Base-by-base conservation (phyloP, 1,140 invertebrate species). In the Brachionus calyciflorus region DNA sequence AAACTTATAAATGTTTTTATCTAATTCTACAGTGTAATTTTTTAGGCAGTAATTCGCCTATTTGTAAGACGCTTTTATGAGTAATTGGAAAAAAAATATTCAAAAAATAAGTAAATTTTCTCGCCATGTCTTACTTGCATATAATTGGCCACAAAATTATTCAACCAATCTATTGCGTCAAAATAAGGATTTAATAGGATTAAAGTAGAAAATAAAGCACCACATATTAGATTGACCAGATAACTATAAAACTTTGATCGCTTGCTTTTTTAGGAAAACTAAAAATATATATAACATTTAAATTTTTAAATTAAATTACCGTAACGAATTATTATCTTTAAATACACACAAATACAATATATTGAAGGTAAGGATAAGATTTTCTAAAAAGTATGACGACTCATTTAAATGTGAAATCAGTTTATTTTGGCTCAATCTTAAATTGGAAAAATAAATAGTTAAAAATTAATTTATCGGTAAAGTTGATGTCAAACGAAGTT, bases 101-200 rank as follows among this genome's bases (percentile, higher is more conserved):
- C 9, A 3, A 49, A 6, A 49, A 49, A n/a, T n/a, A n/a, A n/a
- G n/a, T n/a, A n/a, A n/a, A n/a, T n/a, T n/a, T n/a, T n/a, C n/a
- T n/a, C n/a, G n/a, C n/a, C n/a, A n/a, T n/a, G n/a, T 17, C 3
- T n/a, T 49, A 49, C 19, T 49, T 49, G 19, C 55, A 28, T 60
- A 30, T 6, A 33, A 19, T 19, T 37, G 19, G 1, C 55, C 19
- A 44, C 41, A 21, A 44, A 65, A 14, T 44, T 17, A 65, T 14
- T 65, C 3, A 65, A 10, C 60, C 60, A 65, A 12, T 44, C 33
- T 24, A 44, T 28, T 44, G 60, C 40, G 26, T 65, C 60, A 65
- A 65, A 65, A 44, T 65, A 65, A 24, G 60, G 60, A 65, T 65
- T 65, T 2, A 65, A 24, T 24, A 65, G 12, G 12, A 65, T 9